Base-by-base conservation (phyloP, 2,888 invertebrate genomes). In the Caenorhabditis sp. region DNA sequence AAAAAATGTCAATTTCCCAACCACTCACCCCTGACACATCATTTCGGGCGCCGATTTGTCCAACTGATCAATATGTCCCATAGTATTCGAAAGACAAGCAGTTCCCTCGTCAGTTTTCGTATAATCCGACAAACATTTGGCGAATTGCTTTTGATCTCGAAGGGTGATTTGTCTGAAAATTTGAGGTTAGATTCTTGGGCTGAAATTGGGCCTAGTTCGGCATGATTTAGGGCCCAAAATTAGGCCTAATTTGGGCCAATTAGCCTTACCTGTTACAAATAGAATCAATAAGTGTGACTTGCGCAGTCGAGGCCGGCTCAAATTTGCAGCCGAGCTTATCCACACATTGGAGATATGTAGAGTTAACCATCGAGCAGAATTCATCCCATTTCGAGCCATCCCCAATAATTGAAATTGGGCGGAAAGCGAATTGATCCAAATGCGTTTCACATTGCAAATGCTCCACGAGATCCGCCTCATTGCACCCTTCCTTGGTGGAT, bases 331-430 rank as follows among this genome's bases (percentile, higher is more conserved):
- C 75, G 70, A 84, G 72, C 8, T 54, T 68, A 25, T 77, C 69
- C 36, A 86, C 58, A 54, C 86, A 86, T n/a, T 83, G 83, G 49
- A 70, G 67, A 65, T 85, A 86, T 20, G 78, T 71, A 5, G 60
- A 63, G 23, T 76, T 71, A 68, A 81, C 78, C 61, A 77, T 75
- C 20, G 43, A 23, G 56, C 85, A 85, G 80, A 85, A 85, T 23
- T 72, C 64, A 61, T 83, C 80, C 78, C 80, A 82, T 66, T 79
- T 68, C n/a, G 82, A 64, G 25, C 74, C 74, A 58, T 85, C 80
- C 82, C 72, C 77, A 50, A 86, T 83, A 53, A 86, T 71, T 14
- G 84, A 67, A 21, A 86, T 77, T 17, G 86, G 86, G 14, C 81
- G 72, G 71, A 83, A 83, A 17, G 76, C 78, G 77, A 80, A 86